A percentile compares a stretch with the other conserved stretches of the same genome.
phyloP scores from a whole-genome alignment of 2,888 invertebrate species.

The Dicyrtoma fusca region DNA sequence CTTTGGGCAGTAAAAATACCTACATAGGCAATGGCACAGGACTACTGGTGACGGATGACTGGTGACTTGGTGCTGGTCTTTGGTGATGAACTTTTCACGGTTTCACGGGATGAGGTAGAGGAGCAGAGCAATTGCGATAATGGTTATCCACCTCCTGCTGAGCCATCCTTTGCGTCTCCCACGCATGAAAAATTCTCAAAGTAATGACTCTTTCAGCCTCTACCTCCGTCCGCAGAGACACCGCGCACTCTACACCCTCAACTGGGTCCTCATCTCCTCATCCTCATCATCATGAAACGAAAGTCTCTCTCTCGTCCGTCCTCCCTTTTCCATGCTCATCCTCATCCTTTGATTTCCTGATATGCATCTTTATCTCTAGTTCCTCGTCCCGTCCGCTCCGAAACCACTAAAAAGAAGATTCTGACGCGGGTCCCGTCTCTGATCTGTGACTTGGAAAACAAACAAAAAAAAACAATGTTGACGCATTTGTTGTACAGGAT shows the following conservation, averaged over 20 bases:
- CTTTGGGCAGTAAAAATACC: neutral
- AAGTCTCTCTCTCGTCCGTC: neutral
- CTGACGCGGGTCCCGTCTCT: constrained; percentile 21
- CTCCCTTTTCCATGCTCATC: neutral
- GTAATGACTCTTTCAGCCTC: constrained; percentile 42
- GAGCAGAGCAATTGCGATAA: constrained; percentile 31
- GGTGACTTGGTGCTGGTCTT: too few relatives aligned
- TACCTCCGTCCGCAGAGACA: neutral
- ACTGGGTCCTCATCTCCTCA: neutral
- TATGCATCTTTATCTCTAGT: constrained; percentile 34
- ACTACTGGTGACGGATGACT: neutral
- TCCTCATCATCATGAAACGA: neutral
- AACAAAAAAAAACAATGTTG: constrained; percentile 41
- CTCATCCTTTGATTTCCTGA: constrained; percentile 39
- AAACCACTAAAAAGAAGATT: constrained; percentile 3
- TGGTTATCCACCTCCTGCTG: constrained; percentile 52
- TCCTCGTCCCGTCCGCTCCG: neutral
- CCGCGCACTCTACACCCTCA: neutral
- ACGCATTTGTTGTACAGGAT: constrained; percentile 46
- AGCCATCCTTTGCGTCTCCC: constrained; percentile 42
- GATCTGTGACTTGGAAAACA: neutral
- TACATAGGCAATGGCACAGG: neutral
- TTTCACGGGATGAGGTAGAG: neutral
- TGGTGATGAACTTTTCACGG: too few relatives aligned
- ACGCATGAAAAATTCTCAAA: constrained; percentile 44